Evolutionary conservation across 2,113 vertebrate species (phyloP), one percentile per base, ranked within the genome.

Genomic region (Pseudopipra pipra): DNA sequence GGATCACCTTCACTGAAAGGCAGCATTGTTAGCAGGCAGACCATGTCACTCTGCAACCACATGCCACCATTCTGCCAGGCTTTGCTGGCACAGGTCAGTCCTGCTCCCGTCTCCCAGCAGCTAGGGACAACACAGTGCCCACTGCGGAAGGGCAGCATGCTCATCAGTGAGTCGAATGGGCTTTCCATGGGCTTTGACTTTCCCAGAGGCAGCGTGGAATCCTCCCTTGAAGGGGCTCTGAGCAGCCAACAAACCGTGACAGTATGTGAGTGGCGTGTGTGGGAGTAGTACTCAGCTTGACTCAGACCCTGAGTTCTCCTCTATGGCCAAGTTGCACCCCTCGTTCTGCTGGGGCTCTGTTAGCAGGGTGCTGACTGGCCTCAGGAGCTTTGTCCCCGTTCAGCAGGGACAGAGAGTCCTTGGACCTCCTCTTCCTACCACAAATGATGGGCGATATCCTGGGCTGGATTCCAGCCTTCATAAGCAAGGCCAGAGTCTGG

Each of bases 71-170:
- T 39, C 76, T 11, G 6, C 31, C 54, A 9, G 19, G 52, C 39
- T 14, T 9, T 23, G 15, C 27, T 5, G 2, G 46, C 4, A 19
- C 63, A 9, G 4, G 4, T 21, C 47, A 20, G 44, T n/a, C 6
- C 3, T 52, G 59, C 21, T 43, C 23, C 23, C 18, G 41, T 66
- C n/a, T 66, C 46, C n/a, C 1, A 0, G 21, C 22, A 62, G 51
- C 15, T 19, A 6, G 47, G 16, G 21, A 31, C 62, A 39, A 73
- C 43, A 2, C 11, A 2, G n/a, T 7, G 11, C 37, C 31, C 3
- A 0, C 47, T 23, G 39, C 4, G 0, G 11, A 12, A 39, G 27
- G 21, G 27, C 6, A 7, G 14, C 4, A 2, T 0, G 14, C 68
- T 62, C 82, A 30, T 3, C 65, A 27, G 23, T 1, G 0, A 28